Evolutionary conservation across 1,140 invertebrate genomes (phyloP).

Genomic region (Drosophila nasuta): DNA sequence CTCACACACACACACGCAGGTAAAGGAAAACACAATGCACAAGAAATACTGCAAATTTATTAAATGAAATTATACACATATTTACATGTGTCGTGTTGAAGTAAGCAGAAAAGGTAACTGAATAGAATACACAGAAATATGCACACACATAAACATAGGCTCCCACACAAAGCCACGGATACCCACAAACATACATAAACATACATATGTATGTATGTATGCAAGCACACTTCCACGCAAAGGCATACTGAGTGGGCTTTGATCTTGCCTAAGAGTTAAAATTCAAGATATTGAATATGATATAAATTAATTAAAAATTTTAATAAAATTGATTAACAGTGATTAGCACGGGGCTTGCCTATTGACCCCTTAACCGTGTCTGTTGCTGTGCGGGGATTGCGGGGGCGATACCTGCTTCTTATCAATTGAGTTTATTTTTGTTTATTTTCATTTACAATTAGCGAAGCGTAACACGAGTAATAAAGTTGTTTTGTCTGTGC

Average conservation of each 20-base stretch:
- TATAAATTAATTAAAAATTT: too few species aligned
- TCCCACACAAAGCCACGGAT: neutral
- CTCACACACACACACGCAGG: neutral
- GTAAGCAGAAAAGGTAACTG: slow-evolving; percentile 5
- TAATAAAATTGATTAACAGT: too few species aligned
- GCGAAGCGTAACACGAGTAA: slow-evolving; percentile 7
- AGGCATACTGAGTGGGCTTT: slow-evolving; percentile 1
- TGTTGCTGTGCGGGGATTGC: slow-evolving; percentile 10
- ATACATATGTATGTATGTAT: too few species aligned
- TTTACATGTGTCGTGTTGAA: neutral
- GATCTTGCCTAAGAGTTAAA: neutral
- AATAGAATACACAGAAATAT: slow-evolving; percentile 1
- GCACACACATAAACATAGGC: neutral
- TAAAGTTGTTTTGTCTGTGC: neutral
- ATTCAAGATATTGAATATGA: neutral
- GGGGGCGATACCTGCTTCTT: slow-evolving; percentile 16
- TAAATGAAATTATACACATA: neutral
- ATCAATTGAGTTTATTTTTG: slow-evolving; percentile 23
- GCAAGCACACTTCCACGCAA: too few species aligned
- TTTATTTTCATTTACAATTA: slow-evolving; percentile 35
- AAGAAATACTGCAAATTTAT: neutral
- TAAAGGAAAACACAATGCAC: neutral
- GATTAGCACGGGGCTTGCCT: slow-evolving; percentile 8
- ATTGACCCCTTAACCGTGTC: slow-evolving; percentile 8
- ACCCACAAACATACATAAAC: neutral